Percentiles rank a stretch among this genome's conserved stretches.
phyloP scores from a whole-genome alignment of 2,797 vertebrate species.

The Enteromius trimaculatus region DNA sequence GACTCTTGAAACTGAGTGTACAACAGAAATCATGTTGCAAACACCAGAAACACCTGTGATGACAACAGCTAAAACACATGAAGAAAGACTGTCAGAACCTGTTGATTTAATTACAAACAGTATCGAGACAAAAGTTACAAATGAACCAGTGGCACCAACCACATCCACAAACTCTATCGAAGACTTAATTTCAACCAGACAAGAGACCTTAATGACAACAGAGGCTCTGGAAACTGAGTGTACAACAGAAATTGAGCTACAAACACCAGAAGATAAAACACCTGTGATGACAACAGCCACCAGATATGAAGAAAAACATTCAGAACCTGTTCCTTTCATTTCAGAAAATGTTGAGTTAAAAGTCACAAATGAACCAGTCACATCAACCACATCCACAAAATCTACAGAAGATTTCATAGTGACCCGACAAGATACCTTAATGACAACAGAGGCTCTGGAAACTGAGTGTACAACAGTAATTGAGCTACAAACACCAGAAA shows the following conservation, averaged over 20 bases:
- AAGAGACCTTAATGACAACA: not conserved
- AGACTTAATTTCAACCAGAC: too few relatives aligned
- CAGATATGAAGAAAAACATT: not conserved
- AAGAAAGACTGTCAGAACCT: not conserved
- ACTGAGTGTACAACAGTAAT: constrained; percentile 21
- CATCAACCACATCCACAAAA: not conserved
- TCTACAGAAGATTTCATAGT: not conserved
- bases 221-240: not conserved
- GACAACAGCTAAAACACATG: not conserved
- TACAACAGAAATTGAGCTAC: not conserved
- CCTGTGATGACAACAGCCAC: not conserved
- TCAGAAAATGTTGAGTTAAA: not conserved
- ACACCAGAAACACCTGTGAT: not conserved
- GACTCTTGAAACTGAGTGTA: constrained; percentile 13
- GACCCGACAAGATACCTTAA: not conserved
- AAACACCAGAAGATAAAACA: not conserved
- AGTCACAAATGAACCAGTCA: rapidly evolving
- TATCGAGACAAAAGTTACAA: not conserved
- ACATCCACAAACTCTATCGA: too few relatives aligned
- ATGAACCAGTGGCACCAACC: not conserved
- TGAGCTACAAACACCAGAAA: not conserved
- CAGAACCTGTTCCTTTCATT: rapidly evolving
- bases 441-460: not conserved
- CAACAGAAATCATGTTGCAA: not conserved
- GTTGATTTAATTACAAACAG: not conserved